Evolutionary conservation across 2,797 vertebrate species (phyloP).

Genomic region (Lepidocolaptes lacrymiger): DNA sequence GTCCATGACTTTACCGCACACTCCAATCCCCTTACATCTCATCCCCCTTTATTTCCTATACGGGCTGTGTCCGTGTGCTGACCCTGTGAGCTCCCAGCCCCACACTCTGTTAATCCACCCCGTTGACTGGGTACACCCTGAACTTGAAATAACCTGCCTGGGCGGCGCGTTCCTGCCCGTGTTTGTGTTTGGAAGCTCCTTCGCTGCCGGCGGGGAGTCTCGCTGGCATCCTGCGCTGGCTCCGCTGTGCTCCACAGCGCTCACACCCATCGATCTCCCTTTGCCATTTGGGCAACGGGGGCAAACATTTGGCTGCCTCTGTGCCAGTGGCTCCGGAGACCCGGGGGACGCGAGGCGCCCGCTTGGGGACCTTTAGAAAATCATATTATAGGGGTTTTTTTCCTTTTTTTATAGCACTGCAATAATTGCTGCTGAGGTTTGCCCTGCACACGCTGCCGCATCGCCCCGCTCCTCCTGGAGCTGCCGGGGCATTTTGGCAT

Average conservation of each 20-base stretch:
- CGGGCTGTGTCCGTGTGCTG: accelerated
- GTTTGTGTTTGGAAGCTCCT: not conserved
- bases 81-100: not conserved
- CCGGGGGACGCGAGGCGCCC: not conserved
- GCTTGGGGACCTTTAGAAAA: not conserved
- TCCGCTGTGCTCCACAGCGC: not conserved
- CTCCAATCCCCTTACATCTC: not conserved
- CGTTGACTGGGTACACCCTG: not conserved
- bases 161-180: not conserved
- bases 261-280: not conserved
- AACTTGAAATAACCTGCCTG: not conserved
- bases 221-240: slow-evolving; percentile 1
- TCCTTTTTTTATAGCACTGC: not conserved
- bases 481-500: not conserved
- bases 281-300: not conserved
- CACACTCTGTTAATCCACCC: not conserved
- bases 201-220: not conserved
- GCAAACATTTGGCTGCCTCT: not conserved
- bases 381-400: not conserved
- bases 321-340: not conserved
- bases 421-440: not conserved
- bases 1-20: accelerated
- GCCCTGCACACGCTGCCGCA: accelerated
- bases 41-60: accelerated
- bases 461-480: not conserved